Evolutionary conservation across 2,888 invertebrate species (phyloP).

Genomic region (Drosophila tanythrix): DNA sequence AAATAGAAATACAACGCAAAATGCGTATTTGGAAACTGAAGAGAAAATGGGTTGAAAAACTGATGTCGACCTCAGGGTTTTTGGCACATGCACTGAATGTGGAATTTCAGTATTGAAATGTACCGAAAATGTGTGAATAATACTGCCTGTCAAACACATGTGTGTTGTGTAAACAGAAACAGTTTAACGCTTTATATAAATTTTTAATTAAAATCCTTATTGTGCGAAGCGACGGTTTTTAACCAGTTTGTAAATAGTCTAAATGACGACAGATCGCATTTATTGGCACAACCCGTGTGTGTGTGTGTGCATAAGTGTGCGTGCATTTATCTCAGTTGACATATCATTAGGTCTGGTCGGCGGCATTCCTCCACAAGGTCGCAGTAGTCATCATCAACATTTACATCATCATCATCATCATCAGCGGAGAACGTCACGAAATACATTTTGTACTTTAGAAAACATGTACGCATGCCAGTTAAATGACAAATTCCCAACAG

Average conservation of each 20-base stretch:
- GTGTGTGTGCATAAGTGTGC: neutral
- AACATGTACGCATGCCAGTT: conserved; percentile 19
- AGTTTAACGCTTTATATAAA: neutral
- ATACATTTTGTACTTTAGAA: conserved; percentile 3
- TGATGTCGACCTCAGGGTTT: neutral
- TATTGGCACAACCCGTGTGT: neutral
- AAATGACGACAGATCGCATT: conserved; percentile 1
- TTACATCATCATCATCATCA: conserved; percentile 6
- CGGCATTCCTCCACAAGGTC: conserved; percentile 34
- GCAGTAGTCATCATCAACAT: conserved; percentile 16
- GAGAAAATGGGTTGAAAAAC: neutral
- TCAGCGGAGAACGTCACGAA: neutral
- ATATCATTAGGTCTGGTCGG: conserved; percentile 32
- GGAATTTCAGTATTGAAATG: conserved; percentile 31
- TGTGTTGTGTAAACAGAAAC: conserved; percentile 13
- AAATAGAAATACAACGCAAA: conserved; percentile 39
- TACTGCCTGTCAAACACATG: conserved; percentile 1
- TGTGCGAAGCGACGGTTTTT: neutral
- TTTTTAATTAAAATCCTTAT: conserved; percentile 22
- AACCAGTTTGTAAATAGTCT: neutral
- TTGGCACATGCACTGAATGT: conserved; percentile 16
- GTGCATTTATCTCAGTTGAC: conserved; percentile 18
- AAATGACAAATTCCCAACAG: conserved; percentile 15
- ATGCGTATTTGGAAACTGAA: conserved; percentile 5
- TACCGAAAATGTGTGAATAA: neutral